These are phyloP conservation scores for Oreonectes daqikongensis DNA, from an alignment of 2,797 vertebrate genomes.

Conservation along the genomic window DNA sequence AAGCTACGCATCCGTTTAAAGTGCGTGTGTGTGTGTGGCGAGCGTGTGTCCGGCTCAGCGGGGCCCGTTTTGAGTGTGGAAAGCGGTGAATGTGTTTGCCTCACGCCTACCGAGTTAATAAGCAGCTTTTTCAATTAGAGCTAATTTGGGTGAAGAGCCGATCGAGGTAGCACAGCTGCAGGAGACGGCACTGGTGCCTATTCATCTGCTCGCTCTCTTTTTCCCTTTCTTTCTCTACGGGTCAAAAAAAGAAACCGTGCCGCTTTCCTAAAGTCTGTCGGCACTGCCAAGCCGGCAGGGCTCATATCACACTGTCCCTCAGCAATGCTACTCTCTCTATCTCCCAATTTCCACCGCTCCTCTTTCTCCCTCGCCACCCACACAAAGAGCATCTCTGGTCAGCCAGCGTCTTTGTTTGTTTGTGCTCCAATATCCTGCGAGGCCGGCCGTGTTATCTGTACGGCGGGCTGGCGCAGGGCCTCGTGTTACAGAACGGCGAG, in stretches of 20 bases:
- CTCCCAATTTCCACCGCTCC: slow-evolving; percentile 5
- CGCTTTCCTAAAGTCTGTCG: neutral
- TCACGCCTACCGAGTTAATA: slow-evolving; percentile 53
- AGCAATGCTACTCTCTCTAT: slow-evolving; percentile 1
- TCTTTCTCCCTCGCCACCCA: slow-evolving; percentile 14
- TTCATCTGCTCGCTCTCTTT: slow-evolving; percentile 17
- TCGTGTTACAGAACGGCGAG: slow-evolving; percentile 20
- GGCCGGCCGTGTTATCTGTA: slow-evolving; percentile 51
- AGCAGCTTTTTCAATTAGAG: slow-evolving; percentile 60
- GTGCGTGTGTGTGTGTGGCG: neutral
- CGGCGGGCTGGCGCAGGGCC: slow-evolving; percentile 23
- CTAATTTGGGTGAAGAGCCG: slow-evolving; percentile 58
- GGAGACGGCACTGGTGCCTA: slow-evolving; percentile 37
- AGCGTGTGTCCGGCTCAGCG: slow-evolving; percentile 37
- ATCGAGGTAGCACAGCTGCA: slow-evolving; percentile 57
- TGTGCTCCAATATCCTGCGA: slow-evolving; percentile 59
- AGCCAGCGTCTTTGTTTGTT: slow-evolving; percentile 56
- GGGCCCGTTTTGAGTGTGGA: slow-evolving; percentile 36
- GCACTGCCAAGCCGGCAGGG: slow-evolving; percentile 23
- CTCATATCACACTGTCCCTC: slow-evolving; percentile 25
- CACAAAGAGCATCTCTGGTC: slow-evolving; percentile 25
- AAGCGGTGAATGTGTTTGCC: slow-evolving; percentile 50
- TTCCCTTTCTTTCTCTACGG: slow-evolving; percentile 28
- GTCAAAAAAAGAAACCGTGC: slow-evolving; percentile 11
- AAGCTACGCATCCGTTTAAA: neutral